Evolutionary conservation across 2,113 vertebrate species (phyloP), one percentile per base, ranked within the genome.

Genomic region (Heterotis niloticus): DNA sequence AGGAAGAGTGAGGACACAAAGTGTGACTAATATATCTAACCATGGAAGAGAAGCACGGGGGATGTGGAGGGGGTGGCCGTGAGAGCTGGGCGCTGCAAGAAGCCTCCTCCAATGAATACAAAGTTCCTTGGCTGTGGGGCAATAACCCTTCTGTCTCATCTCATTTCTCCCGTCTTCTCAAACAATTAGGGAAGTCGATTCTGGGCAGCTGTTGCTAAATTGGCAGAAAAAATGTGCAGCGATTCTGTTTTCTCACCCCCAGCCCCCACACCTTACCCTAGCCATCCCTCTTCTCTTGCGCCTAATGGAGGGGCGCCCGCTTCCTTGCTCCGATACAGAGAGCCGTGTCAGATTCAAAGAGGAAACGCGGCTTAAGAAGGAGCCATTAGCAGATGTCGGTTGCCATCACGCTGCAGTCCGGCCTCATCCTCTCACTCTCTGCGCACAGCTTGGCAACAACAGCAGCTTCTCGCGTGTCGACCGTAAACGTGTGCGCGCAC

Each of bases 141-240:
- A 67, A 67, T 68, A 68, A 77, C 18, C 51, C 18, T 67, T 28
- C 75, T 44, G 23, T 77, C 34, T 77, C 44, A 18, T 77, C 64
- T 77, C 34, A 77, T 77, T 77, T 77, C 64, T 77, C 44, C 52
- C n/a, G 64, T 66, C 52, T 77, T 65, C 76, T 77, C 64, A 57
- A 68, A 67, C 64, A 77, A 68, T 77, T 67, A 77, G 51, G 67
- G 51, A 24, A 67, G 64, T 68, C 64, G 20, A 57, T 77, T 77
- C 76, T 51, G 67, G 76, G 34, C 51, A 11, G 76, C 5, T 13
- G 12, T 44, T 68, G 64, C 29, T 77, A 77, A 67, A 77, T 77
- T 68, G 76, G n/a, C 44, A 54, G 64, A 67, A 68, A 77, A 77
- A 77, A 20, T 23, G 64, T 56, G 51, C n/a, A 34, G 64, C 20